These are phyloP conservation scores for Manacus vitellinus DNA, from an alignment of 2,113 vertebrate genomes.

Conservation along the genomic window DNA sequence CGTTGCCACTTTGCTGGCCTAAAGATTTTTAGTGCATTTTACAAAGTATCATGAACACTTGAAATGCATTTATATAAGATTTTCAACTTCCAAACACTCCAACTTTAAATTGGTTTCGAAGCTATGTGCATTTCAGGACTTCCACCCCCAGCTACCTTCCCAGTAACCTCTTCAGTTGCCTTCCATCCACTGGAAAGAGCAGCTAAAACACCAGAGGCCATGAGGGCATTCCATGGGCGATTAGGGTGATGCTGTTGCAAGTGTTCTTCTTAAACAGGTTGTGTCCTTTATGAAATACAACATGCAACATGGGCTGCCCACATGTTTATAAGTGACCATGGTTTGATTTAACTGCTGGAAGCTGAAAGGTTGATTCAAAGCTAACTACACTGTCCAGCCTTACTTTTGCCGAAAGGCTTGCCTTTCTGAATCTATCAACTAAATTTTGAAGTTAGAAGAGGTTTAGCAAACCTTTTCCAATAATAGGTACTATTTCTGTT, in stretches of 20 bases:
- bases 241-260: rapidly evolving
- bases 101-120: background rate
- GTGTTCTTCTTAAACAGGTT: background rate
- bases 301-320: background rate
- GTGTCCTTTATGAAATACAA: background rate
- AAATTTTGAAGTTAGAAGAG: background rate
- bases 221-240: background rate
- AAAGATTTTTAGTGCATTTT: background rate
- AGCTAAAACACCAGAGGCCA: background rate
- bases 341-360: background rate
- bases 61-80: background rate
- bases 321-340: background rate
- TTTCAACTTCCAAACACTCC: background rate
- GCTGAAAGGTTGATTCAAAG: background rate
- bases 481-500: background rate
- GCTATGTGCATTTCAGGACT: background rate
- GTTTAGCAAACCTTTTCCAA: background rate
- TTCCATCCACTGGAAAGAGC: background rate
- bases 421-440: background rate
- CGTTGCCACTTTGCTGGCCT: background rate
- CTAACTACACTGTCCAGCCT: background rate
- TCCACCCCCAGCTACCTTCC: background rate
- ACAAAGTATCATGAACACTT: background rate
- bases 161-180: background rate
- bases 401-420: background rate